A percentile compares a stretch with the other conserved stretches of the same genome.
phyloP scores from a whole-genome alignment of 1,140 invertebrate species.

The Ectropis grisescens region DNA sequence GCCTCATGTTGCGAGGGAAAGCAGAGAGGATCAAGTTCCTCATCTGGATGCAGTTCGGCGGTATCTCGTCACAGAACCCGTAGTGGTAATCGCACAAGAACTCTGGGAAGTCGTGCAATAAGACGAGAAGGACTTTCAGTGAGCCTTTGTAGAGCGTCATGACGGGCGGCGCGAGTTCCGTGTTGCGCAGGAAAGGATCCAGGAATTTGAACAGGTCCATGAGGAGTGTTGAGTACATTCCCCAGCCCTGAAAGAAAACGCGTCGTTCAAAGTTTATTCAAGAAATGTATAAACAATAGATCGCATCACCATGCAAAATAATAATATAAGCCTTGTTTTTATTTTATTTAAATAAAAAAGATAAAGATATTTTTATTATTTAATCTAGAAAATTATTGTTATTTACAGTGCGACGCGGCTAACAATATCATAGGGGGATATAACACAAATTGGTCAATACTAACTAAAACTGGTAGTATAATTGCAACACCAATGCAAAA shows the following conservation, averaged over 20 bases:
- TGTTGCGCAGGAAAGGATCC: constrained; percentile 96
- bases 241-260: constrained; percentile 79
- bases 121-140: constrained; percentile 92
- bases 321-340: neutral
- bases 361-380: neutral
- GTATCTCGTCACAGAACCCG: constrained; percentile 99
- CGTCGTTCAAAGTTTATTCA: no score
- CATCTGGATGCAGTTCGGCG: constrained; percentile 99
- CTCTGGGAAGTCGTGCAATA: constrained; percentile 99
- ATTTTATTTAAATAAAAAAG: neutral
- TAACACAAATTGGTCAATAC: no score
- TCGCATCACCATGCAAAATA: no score
- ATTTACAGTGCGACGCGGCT: no score
- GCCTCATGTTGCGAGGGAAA: constrained; percentile 96
- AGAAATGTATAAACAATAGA: no score
- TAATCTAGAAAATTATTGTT: no score
- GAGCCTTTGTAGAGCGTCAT: constrained; percentile 96
- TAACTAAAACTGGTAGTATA: no score
- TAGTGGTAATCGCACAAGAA: constrained; percentile 99
- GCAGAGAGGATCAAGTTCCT: constrained; percentile 97
- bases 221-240: constrained; percentile 91
- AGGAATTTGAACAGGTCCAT: constrained; percentile 97
- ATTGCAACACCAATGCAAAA: no score
- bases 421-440: no score
- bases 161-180: constrained; percentile 94